Evolutionary conservation across 2,888 invertebrate species (phyloP).

Genomic region (Sympetrum striolatum): DNA sequence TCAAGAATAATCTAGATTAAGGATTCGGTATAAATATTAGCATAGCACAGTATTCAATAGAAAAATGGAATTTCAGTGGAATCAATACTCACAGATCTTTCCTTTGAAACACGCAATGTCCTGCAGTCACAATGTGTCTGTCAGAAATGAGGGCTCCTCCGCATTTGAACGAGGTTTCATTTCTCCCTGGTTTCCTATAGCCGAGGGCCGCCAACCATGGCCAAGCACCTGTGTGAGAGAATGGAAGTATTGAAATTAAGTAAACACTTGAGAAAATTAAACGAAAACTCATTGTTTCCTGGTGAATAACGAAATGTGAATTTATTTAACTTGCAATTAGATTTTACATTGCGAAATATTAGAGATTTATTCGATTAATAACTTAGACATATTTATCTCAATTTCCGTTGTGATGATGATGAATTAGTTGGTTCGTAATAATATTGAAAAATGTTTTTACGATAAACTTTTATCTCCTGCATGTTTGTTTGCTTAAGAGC

Average conservation of each 20-base stretch:
- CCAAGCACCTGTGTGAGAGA: slow-evolving; percentile 70
- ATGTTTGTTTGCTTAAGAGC: no score
- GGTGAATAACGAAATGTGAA: no score
- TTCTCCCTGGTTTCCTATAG: slow-evolving; percentile 62
- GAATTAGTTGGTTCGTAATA: no score
- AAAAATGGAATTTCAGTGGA: background rate
- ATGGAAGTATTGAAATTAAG: slow-evolving; percentile 40
- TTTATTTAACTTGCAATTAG: no score
- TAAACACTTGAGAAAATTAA: background rate
- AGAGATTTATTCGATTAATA: no score
- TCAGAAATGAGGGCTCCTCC: slow-evolving; percentile 75
- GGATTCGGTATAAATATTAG: background rate
- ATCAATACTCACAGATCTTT: slow-evolving; percentile 65
- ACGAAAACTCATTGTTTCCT: background rate
- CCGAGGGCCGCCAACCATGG: slow-evolving; percentile 82
- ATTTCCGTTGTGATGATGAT: no score
- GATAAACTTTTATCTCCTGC: no score
- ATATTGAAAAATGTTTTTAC: background rate
- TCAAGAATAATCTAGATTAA: background rate
- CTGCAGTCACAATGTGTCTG: slow-evolving; percentile 79
- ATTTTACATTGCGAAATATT: no score
- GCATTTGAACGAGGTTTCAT: slow-evolving; percentile 58
- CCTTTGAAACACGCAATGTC: slow-evolving; percentile 73
- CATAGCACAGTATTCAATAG: background rate
- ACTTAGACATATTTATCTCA: no score